phyloP scores from a whole-genome alignment of 2,888 invertebrate species.

The Xestoiulus laeticollis region DNA sequence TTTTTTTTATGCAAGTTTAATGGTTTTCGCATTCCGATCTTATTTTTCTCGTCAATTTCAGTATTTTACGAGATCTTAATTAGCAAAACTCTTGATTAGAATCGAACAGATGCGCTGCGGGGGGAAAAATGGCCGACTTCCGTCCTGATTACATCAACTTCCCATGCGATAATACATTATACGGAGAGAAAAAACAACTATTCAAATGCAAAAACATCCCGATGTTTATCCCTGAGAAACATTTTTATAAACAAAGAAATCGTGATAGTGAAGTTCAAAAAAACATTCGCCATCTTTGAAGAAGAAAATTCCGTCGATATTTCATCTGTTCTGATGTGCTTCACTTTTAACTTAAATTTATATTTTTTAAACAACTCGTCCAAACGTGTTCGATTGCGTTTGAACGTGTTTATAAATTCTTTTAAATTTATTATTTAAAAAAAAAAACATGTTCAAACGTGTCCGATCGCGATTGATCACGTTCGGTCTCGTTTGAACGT shows the following conservation, averaged over 20 bases:
- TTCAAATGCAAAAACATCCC: background rate
- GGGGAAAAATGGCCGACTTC: slow-evolving; percentile 22
- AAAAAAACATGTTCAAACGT: too few relatives aligned
- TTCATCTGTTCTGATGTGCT: background rate
- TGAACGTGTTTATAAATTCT: too few relatives aligned
- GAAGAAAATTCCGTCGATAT: background rate
- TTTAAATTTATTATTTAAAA: too few relatives aligned
- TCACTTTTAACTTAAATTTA: background rate
- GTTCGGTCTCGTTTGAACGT: too few relatives aligned
- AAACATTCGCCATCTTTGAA: background rate
- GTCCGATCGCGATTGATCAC: too few relatives aligned
- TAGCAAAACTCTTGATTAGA: background rate
- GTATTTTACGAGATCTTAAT: background rate
- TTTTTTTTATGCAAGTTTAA: background rate
- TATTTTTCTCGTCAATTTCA: background rate
- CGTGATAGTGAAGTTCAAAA: background rate
- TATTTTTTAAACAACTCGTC: too few relatives aligned
- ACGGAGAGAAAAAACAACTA: background rate
- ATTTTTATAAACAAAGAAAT: background rate
- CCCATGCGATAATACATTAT: background rate
- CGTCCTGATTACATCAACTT: background rate
- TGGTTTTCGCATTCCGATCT: slow-evolving; percentile 24
- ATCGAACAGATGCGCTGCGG: background rate
- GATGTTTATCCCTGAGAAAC: slow-evolving; percentile 36
- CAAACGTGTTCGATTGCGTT: too few relatives aligned